A percentile compares a stretch with the other conserved stretches of the same genome.
phyloP scores from a whole-genome alignment of 2,797 vertebrate species.

The Myripristis jacobus region DNA sequence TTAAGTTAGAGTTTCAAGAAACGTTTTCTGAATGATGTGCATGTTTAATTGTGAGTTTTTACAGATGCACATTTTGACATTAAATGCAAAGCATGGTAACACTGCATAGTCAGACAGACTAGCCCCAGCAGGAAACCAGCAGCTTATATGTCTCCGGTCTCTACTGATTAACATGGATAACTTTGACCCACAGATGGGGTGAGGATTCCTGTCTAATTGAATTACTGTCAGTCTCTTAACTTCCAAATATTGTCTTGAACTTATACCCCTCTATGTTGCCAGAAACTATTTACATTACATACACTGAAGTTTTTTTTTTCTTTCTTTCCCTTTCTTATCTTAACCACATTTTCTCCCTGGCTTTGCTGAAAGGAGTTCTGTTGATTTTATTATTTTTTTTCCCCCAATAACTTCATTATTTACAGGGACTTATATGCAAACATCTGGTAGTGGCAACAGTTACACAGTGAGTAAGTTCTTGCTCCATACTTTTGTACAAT shows the following conservation, averaged over 20 bases:
- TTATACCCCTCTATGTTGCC: slow-evolving; percentile 78
- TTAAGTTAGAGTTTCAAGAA: neutral
- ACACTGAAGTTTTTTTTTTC: slow-evolving; percentile 20
- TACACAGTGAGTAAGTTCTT: neutral
- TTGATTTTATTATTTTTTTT: neutral
- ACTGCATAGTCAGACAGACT: slow-evolving; percentile 67
- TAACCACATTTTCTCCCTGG: slow-evolving; percentile 36
- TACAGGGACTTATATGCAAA: neutral
- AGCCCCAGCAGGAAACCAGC: slow-evolving; percentile 79
- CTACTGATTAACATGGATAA: slow-evolving; percentile 87
- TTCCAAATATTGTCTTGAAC: slow-evolving; percentile 90
- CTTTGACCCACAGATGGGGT: slow-evolving; percentile 85
- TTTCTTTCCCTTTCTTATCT: slow-evolving; percentile 22
- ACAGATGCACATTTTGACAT: slow-evolving; percentile 40
- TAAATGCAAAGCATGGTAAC: slow-evolving; percentile 42
- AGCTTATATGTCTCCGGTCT: slow-evolving; percentile 82
- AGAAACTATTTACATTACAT: slow-evolving; percentile 69
- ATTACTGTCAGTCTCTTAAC: slow-evolving; percentile 88
- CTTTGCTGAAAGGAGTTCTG: slow-evolving; percentile 1
- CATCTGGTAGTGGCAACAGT: neutral
- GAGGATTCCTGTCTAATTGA: slow-evolving; percentile 90
- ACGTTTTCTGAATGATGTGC: neutral
- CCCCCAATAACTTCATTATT: slow-evolving; percentile 5
- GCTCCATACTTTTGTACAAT: neutral
- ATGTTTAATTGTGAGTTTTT: slow-evolving; percentile 35